These are phyloP conservation scores for Camptogramma bilineatum DNA, from an alignment of 2,888 invertebrate species.

Conservation along the genomic window DNA sequence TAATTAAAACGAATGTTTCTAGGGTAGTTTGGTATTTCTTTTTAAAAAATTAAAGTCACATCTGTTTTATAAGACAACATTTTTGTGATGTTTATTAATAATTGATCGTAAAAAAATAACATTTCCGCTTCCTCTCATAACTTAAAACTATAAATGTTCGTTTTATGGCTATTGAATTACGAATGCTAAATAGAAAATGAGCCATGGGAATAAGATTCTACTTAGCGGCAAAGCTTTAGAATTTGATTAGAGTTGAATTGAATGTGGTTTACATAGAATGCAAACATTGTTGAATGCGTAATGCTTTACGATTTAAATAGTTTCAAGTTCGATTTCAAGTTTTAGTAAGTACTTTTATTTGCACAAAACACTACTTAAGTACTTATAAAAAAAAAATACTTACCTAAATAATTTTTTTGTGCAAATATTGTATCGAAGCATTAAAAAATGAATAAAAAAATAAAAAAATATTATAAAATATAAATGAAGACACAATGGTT, in stretches of 20 bases:
- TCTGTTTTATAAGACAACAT: not conserved
- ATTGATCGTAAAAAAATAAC: not conserved
- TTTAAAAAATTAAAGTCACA: too few relatives aligned
- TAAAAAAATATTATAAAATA: too few relatives aligned
- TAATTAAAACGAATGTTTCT: too few relatives aligned
- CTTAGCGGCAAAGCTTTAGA: constrained; percentile 51
- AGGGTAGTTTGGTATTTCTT: too few relatives aligned
- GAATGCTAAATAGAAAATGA: constrained; percentile 72
- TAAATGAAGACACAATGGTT: too few relatives aligned
- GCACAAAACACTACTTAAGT: too few relatives aligned
- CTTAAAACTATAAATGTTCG: constrained; percentile 53
- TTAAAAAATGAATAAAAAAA: too few relatives aligned
- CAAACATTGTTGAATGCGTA: constrained; percentile 41
- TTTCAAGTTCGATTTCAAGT: not conserved
- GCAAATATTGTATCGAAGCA: too few relatives aligned
- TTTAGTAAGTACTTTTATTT: not conserved
- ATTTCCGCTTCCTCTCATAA: constrained; percentile 50
- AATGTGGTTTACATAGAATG: constrained; percentile 50
- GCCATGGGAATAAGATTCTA: constrained; percentile 66
- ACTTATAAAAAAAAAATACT: too few relatives aligned
- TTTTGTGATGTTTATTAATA: not conserved
- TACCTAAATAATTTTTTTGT: too few relatives aligned
- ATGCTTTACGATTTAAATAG: constrained; percentile 44
- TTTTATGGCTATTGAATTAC: constrained; percentile 72
- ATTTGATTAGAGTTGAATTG: constrained; percentile 60